Conservation (phyloP, 2,113 vertebrate genomes). For the Columba livia region DNA sequence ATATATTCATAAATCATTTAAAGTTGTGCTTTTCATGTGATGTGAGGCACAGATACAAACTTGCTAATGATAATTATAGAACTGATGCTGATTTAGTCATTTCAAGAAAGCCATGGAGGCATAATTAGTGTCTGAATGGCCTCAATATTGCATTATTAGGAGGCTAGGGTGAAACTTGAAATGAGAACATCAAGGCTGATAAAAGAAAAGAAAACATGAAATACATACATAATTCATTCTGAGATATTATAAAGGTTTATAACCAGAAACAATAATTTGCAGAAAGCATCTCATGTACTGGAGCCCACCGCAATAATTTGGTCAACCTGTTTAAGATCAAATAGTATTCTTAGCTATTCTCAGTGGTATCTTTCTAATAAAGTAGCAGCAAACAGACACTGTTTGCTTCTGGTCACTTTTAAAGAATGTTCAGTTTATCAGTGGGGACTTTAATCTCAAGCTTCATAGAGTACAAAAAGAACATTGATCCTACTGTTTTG, state of each 20-base stretch:
- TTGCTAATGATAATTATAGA: conserved; percentile 95
- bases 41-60: conserved; percentile 80
- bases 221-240: conserved; percentile 87
- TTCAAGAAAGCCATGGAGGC: conserved; percentile 88
- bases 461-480: conserved; percentile 85
- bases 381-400: conserved; percentile 84
- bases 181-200: conserved; percentile 93
- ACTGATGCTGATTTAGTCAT: conserved; percentile 92
- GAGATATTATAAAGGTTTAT: conserved; percentile 84
- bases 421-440: conserved; percentile 86
- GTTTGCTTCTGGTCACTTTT: conserved; percentile 87
- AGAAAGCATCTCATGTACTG: conserved; percentile 76
- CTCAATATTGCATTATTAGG: conserved; percentile 95
- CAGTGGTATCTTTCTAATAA: conserved; percentile 86
- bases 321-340: conserved; percentile 87
- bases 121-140: conserved; percentile 96
- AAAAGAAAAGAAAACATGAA: conserved; percentile 87
- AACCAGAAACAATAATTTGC: conserved; percentile 85
- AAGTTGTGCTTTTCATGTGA: conserved; percentile 79
- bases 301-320: conserved; percentile 80
- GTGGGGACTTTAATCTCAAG: conserved; percentile 83
- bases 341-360: conserved; percentile 84
- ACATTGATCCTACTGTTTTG: conserved; percentile 77
- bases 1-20: conserved; percentile 83
- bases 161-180: conserved; percentile 86